A percentile compares a stretch with the other conserved stretches of the same genome.
phyloP scores from a whole-genome alignment of 2,797 vertebrate species.

The Vespertilio murinus region DNA sequence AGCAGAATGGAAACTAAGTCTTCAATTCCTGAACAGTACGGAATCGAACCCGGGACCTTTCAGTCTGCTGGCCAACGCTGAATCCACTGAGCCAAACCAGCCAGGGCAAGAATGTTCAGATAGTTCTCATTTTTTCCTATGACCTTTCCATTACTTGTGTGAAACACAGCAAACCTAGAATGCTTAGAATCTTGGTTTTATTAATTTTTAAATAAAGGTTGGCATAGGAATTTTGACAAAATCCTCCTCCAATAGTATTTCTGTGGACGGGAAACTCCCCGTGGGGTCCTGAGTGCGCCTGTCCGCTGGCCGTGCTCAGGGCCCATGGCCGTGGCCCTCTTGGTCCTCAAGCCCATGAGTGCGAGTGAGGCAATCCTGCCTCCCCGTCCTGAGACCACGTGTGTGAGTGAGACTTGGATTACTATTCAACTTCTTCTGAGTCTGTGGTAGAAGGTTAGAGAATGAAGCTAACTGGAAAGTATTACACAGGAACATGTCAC shows the following conservation, averaged over 20 bases:
- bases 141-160: neutral
- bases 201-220: neutral
- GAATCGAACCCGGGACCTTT: no score
- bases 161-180: neutral
- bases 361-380: no score
- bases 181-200: neutral
- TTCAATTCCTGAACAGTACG: no score
- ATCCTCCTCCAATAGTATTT: neutral
- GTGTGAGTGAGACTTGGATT: no score
- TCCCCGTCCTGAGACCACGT: no score
- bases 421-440: neutral
- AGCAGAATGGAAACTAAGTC: neutral
- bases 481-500: neutral
- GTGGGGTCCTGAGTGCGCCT: accelerated
- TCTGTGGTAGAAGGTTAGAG: neutral
- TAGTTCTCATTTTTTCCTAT: neutral
- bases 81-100: no score
- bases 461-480: neutral
- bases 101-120: neutral
- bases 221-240: neutral
- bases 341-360: no score
- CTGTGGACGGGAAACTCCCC: neutral
- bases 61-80: no score
- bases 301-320: neutral
- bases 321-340: neutral